Conservation (phyloP, 92 coral and sea anemone species). For the Plumapathes pennacea region DNA sequence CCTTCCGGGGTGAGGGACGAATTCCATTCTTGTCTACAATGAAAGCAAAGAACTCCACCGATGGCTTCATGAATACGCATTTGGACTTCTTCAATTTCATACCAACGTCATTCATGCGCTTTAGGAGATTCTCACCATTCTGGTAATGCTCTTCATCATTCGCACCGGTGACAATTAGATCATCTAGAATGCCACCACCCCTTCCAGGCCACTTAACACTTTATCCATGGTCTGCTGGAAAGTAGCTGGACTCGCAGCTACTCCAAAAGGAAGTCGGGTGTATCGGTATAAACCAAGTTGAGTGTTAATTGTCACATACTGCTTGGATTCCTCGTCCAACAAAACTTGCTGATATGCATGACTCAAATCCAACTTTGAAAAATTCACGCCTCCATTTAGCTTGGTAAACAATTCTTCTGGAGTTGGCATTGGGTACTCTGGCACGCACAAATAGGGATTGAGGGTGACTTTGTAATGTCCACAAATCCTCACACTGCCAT, state of each 20-base stretch:
- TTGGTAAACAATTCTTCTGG: constrained; percentile 24
- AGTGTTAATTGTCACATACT: constrained; percentile 37
- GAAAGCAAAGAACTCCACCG: constrained; percentile 31
- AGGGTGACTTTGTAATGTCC: constrained; percentile 56
- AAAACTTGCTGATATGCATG: constrained; percentile 46
- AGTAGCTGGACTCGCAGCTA: constrained; percentile 38
- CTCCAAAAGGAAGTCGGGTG: constrained; percentile 40
- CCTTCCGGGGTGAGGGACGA: constrained; percentile 21
- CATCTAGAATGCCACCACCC: constrained; percentile 47
- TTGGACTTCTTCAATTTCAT: constrained; percentile 22
- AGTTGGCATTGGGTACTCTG: constrained; percentile 34
- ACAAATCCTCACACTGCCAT: constrained; percentile 40
- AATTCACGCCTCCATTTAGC: constrained; percentile 22
- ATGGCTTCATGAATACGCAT: constrained; percentile 27
- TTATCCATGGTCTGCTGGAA: constrained; percentile 47
- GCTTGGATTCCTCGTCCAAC: constrained; percentile 21
- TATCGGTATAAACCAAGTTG: constrained; percentile 24
- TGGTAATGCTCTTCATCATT: constrained; percentile 26
- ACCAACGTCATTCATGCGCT: constrained; percentile 10
- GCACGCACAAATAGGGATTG: constrained; percentile 28
- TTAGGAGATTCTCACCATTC: constrained; percentile 13
- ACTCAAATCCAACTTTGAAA: constrained; percentile 27
- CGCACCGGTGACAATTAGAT: constrained; percentile 28
- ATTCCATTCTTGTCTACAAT: constrained; percentile 16
- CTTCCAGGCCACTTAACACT: constrained; percentile 33